Conservation (phyloP, 2,888 invertebrate species). For the Lymantria monacha region DNA sequence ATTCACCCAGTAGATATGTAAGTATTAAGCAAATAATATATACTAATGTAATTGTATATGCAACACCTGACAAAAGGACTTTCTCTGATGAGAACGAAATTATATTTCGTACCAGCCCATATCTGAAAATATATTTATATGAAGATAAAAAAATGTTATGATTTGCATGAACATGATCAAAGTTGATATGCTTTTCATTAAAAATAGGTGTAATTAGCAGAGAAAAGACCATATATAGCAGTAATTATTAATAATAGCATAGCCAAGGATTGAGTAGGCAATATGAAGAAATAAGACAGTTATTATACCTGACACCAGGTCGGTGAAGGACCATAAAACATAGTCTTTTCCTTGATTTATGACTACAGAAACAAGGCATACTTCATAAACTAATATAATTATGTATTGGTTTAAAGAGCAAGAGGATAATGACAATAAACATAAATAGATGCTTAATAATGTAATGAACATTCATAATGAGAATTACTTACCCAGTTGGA, state of each 20-base stretch:
- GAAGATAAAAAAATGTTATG: background rate
- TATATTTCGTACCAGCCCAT: constrained; percentile 54
- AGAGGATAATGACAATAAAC: background rate
- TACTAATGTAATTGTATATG: constrained; percentile 66
- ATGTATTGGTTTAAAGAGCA: too few relatives aligned
- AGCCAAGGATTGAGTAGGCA: too few relatives aligned
- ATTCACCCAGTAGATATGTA: constrained; percentile 66
- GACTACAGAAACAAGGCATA: too few relatives aligned
- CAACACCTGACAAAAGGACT: constrained; percentile 68
- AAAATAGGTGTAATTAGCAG: too few relatives aligned
- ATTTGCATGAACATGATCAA: background rate
- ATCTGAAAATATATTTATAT: constrained; percentile 50
- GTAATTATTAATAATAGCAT: too few relatives aligned
- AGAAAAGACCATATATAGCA: too few relatives aligned
- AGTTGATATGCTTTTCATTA: too few relatives aligned
- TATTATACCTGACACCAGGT: background rate
- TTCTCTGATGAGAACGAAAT: constrained; percentile 76
- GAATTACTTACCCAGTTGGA: constrained; percentile 55
- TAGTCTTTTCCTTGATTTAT: too few relatives aligned
- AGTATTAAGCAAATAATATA: constrained; percentile 66
- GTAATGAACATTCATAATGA: background rate
- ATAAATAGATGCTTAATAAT: background rate
- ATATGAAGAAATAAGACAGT: too few relatives aligned
- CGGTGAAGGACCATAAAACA: background rate
- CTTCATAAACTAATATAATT: too few relatives aligned